A percentile compares a stretch with the other conserved stretches of the same genome.
phyloP scores from a whole-genome alignment of 2,888 invertebrate genomes.

The Anoncus sp. region DNA sequence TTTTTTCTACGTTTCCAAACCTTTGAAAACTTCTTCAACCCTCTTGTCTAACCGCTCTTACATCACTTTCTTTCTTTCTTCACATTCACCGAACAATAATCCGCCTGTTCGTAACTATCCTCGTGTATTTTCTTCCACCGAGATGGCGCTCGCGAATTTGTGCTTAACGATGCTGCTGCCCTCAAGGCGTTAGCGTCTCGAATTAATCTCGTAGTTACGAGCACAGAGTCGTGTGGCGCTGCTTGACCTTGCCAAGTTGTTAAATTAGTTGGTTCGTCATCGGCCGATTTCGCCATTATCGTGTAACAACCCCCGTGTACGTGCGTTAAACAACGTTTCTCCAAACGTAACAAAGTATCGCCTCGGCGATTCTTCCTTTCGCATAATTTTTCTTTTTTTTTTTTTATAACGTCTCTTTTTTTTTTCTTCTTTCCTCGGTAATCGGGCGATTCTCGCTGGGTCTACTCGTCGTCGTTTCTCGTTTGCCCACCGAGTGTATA shows the following conservation, averaged over 20 bases:
- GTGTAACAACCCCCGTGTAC: conserved; percentile 65
- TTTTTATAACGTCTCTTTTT: too few relatives aligned
- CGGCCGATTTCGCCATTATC: conserved; percentile 72
- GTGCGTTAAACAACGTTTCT: conserved; percentile 44
- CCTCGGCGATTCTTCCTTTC: conserved; percentile 34
- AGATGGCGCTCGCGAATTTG: conserved; percentile 30
- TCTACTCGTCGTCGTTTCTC: background rate
- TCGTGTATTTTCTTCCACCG: background rate
- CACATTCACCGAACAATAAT: background rate
- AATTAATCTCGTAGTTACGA: conserved; percentile 49
- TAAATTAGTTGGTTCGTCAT: conserved; percentile 52
- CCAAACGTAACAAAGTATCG: conserved; percentile 30
- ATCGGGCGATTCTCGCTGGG: too few relatives aligned
- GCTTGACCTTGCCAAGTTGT: conserved; percentile 61
- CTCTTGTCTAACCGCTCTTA: too few relatives aligned
- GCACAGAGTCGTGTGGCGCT: conserved; percentile 53
- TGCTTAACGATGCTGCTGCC: conserved; percentile 55
- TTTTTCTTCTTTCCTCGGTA: background rate
- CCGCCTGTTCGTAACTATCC: background rate
- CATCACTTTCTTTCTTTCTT: background rate
- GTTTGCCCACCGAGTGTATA: background rate
- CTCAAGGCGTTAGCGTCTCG: conserved; percentile 42
- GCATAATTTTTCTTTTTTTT: conserved; percentile 45
- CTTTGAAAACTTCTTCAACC: too few relatives aligned
- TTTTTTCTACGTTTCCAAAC: too few relatives aligned